These are phyloP conservation scores for Dermolepida albohirtum DNA, from an alignment of 2,888 invertebrate species.

Conservation along the genomic window DNA sequence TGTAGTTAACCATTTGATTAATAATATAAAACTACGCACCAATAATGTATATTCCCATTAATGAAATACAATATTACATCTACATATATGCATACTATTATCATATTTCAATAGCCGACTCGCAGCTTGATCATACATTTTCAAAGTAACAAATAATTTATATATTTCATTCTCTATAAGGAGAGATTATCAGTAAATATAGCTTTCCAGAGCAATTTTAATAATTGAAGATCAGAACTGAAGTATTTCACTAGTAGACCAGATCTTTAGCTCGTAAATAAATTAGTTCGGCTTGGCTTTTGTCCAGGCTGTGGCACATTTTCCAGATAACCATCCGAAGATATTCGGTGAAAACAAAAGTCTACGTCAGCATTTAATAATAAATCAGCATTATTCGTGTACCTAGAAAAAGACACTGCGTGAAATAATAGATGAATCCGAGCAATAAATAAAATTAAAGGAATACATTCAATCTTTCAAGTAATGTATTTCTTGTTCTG, in stretches of 20 bases:
- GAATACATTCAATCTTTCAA: slow-evolving; percentile 25
- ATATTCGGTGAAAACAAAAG: slow-evolving; percentile 38
- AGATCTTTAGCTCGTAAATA: slow-evolving; percentile 54
- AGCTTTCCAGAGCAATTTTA: slow-evolving; percentile 49
- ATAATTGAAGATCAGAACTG: slow-evolving; percentile 54
- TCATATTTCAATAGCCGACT: too few species aligned
- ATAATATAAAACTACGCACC: too few species aligned
- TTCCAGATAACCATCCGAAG: slow-evolving; percentile 53
- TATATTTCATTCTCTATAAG: neutral
- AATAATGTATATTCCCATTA: too few species aligned
- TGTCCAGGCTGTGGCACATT: slow-evolving; percentile 55
- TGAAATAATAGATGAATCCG: slow-evolving; percentile 31
- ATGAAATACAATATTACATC: too few species aligned
- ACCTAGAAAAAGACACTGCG: slow-evolving; percentile 22
- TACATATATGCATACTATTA: too few species aligned
- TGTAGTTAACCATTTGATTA: too few species aligned
- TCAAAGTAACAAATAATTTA: too few species aligned
- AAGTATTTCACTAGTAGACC: slow-evolving; percentile 52
- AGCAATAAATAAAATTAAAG: slow-evolving; percentile 32
- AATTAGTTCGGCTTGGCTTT: slow-evolving; percentile 55
- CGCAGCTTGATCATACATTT: too few species aligned
- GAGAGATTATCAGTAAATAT: slow-evolving; percentile 24
- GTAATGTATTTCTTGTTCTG: neutral
- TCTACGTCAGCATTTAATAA: slow-evolving; percentile 30
- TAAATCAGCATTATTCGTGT: slow-evolving; percentile 34